Evolutionary conservation across 2,113 vertebrate genomes (phyloP), one percentile per base, ranked within the genome.

Genomic region (Leucopsar rothschildi): DNA sequence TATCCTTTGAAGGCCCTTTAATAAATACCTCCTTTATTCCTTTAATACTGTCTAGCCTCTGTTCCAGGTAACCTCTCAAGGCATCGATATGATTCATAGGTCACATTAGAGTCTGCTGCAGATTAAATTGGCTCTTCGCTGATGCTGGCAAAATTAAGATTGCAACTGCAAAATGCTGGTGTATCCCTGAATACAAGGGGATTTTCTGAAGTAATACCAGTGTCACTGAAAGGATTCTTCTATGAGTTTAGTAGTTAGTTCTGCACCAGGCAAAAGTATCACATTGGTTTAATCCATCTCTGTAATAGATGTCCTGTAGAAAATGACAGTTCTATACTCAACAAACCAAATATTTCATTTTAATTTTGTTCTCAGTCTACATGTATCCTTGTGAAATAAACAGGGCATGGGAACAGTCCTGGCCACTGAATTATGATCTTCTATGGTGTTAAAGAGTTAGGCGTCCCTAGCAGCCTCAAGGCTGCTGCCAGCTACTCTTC

Each of bases 391-490:
- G 42, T 63, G 55, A 92, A 95, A 57, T 73, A 86, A 80, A 42
- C 76, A 88, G 69, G 72, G 77, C 60, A 69, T 90, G 82, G 76
- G 52, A 96, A 93, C 56, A 71, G 78, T 94, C 33, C 69, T 84
- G 68, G 60, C 24, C 52, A 44, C 8, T 37, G 64, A 63, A 78
- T 52, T 68, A n/a, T 63, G 64, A 63, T 90, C 64, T 29, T 68
- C 44, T 77, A 47, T 37, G 44, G 60, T 83, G 55, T 66, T 75
- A 83, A 85, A 78, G 35, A 44, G 37, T 37, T 11, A 86, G 64
- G 33, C 27, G 4, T 50, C 72, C 27, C 42, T 55, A 66, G 60
- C n/a, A 84, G 57, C 72, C 82, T 28, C n/a, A 59, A 40, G 68
- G 68, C 76, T 37, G 33, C 82, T 80, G 90, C 82, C 82, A 88